Percentiles rank a stretch among this genome's conserved stretches.
Conservation (phyloP, 2,888 invertebrate species). For the Zelleria hepariella region DNA sequence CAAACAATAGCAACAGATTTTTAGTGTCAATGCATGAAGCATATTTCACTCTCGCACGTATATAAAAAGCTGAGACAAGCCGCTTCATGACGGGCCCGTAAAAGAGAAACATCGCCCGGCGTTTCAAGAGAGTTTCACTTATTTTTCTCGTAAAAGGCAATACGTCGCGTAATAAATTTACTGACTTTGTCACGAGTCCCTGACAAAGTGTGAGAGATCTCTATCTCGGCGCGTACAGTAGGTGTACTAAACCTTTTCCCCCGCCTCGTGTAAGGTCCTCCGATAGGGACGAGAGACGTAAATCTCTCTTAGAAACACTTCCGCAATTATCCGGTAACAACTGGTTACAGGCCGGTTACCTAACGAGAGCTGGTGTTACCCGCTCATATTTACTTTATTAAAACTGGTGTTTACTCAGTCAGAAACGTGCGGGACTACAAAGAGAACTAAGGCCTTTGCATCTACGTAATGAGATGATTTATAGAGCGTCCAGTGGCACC, state of each 20-base stretch:
- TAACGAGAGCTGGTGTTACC: slow-evolving; percentile 6
- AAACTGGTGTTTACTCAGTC: slow-evolving; percentile 9
- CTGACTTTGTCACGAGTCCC: slow-evolving; percentile 16
- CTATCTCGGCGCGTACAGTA: slow-evolving; percentile 14
- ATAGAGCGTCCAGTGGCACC: too few relatives aligned
- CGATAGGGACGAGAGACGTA: slow-evolving; percentile 21
- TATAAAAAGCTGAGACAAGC: not conserved
- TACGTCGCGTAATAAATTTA: slow-evolving; percentile 16
- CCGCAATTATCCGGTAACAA: slow-evolving; percentile 26
- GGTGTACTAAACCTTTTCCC: slow-evolving; percentile 4
- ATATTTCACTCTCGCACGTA: not conserved
- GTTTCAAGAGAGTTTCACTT: slow-evolving; percentile 5
- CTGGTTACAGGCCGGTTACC: slow-evolving; percentile 26
- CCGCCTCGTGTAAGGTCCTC: slow-evolving; percentile 9
- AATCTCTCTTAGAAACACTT: slow-evolving; percentile 24
- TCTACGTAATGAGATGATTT: too few relatives aligned
- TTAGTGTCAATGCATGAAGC: not conserved
- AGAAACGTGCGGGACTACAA: not conserved
- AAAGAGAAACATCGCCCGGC: not conserved
- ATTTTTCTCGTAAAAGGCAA: slow-evolving; percentile 14
- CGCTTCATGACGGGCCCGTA: slow-evolving; percentile 1
- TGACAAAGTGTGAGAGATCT: slow-evolving; percentile 19
- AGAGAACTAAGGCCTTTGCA: too few relatives aligned
- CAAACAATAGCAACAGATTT: not conserved
- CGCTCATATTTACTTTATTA: slow-evolving; percentile 5